Evolutionary conservation across 2,113 vertebrate genomes (phyloP), one percentile per base, ranked within the genome.

Genomic region (Nycticryphes semicollaris): DNA sequence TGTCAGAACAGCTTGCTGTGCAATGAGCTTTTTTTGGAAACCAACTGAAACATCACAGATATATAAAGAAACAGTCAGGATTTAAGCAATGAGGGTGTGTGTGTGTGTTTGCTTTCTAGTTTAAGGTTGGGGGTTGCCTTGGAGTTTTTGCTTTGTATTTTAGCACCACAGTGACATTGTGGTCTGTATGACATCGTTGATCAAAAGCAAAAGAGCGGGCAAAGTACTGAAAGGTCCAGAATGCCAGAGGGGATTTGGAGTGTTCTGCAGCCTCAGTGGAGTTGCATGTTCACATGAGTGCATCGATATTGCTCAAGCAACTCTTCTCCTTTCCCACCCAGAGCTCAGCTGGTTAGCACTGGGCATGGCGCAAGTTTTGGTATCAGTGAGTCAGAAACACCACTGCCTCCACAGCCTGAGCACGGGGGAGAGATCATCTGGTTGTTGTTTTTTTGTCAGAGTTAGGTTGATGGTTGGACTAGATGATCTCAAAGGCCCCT

Each of bases 231-330:
- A 43, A 73, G 8, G n/a, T 62, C 35, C 13, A 1, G 0, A 23
- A 43, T 30, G 45, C 23, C 23, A 3, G 28, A 8, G 8, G 7
- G 35, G 6, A 24, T 50, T 6, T 45, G 45, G 75, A 73, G 27
- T 10, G 0, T 0, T 1, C 0, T 1, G 35, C 50, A 69, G 31
- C 24, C 20, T 23, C 0, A 0, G 60, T 2, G 1, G 53, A 84
- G 66, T 17, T 47, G 39, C 37, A 10, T 3, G 5, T 28, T 79
- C 35, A 45, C 1, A 1, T 0, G 0, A 28, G 54, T 33, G 27
- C 23, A 13, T 56, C 0, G 0, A 79, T 75, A 56, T 75, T 27
- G 67, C 57, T 14, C 17, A 12, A 72, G n/a, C 17, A 80, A 39
- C 18, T 48, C 5, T 48, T 80, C 73, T 27, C 5, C 33, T 80